Evolutionary conservation across 1,140 invertebrate genomes (phyloP).

Genomic region (Branchinecta lindahli): DNA sequence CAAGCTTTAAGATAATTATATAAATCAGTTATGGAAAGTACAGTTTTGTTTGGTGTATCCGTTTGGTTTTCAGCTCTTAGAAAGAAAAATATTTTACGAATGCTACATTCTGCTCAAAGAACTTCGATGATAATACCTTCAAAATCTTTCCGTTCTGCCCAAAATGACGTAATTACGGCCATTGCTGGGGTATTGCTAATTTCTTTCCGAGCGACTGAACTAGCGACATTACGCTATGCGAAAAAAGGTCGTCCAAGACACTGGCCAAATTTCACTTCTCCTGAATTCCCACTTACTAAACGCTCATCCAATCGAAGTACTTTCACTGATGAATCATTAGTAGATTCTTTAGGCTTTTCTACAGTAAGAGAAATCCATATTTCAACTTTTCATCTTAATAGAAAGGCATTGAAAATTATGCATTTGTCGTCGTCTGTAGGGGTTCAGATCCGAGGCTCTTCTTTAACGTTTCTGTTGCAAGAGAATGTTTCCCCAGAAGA

Average conservation of each 20-base stretch:
- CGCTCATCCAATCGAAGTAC: not conserved
- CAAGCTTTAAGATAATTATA: not conserved
- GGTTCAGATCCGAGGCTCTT: too few species aligned
- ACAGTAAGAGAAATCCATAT: not conserved
- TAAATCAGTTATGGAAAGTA: slow-evolving; percentile 1
- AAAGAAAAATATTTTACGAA: too few species aligned
- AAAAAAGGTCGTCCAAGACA: not conserved
- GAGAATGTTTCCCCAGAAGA: too few species aligned
- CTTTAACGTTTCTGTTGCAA: too few species aligned
- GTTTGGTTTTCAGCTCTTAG: too few species aligned
- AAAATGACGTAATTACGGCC: too few species aligned
- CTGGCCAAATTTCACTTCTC: not conserved
- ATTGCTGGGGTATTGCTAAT: too few species aligned
- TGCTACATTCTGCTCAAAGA: too few species aligned
- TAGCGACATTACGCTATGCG: not conserved
- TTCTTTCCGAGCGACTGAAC: too few species aligned
- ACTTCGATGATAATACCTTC: too few species aligned
- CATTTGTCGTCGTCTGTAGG: too few species aligned
- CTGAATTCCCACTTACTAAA: not conserved
- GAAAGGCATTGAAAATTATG: not conserved
- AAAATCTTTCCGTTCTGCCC: too few species aligned
- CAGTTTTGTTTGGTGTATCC: slow-evolving; percentile 1
- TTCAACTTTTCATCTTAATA: not conserved
- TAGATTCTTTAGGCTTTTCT: not conserved
- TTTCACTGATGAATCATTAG: not conserved